Base-by-base conservation (phyloP, 2,113 vertebrate species). In the Coryphaenoides rupestris region DNA sequence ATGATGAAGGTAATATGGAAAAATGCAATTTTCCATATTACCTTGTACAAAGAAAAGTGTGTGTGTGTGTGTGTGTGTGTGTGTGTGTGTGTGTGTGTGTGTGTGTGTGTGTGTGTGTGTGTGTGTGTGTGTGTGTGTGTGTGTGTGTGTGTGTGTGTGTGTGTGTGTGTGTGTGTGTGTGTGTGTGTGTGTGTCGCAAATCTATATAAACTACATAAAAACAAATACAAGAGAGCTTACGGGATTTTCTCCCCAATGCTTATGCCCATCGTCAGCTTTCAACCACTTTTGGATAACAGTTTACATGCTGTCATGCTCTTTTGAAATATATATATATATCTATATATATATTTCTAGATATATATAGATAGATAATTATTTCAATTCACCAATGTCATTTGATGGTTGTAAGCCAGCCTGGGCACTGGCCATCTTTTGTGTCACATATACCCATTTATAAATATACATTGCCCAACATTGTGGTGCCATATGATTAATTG, bases 401-500 rank as follows among this genome's bases (percentile, higher is more conserved):
- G 70, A n/a, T 59, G 57, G 16, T 60, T 75, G 61, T 50, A 24
- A 73, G 60, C 63, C 78, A 58, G 66, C 72, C 64, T 24, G 33
- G 23, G 24, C 21, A 57, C 50, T 23, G 60, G 65, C 65, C 62
- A 28, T 26, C 70, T 62, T 21, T 1, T 62, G 19, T 73, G 75
- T 19, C 26, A 78, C 70, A 73, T 78, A 60, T 66, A 70, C 70
- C 49, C 26, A 4, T 73, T 53, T 65, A 75, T 73, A 65, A 81
- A 73, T 28, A 23, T 58, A 23, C 24, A 68, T 69, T 28, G 68
- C 78, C 78, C 80, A 33, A 56, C 69, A 55, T 68, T 71, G 9
- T 12, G 82, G 77, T 83, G 76, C 81, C 79, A 84, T 79, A 77
- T 76, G 45, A 68, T 75, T 55, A 74, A 46, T 61, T 28, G 50